phyloP scores from a whole-genome alignment of 2,888 invertebrate genomes.

The Sinotaia quadrata region DNA sequence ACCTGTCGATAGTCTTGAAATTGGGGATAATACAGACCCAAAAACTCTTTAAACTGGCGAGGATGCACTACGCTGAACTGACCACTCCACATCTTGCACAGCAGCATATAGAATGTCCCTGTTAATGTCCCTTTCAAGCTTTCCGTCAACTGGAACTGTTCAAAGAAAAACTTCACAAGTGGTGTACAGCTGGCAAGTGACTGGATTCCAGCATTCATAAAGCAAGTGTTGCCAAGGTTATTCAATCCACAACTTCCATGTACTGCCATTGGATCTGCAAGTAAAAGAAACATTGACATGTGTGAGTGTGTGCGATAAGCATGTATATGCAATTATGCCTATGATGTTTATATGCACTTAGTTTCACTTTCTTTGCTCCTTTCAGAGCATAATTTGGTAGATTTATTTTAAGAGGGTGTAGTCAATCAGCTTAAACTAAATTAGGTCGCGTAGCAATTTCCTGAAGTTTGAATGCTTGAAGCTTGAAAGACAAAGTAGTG shows the following conservation, averaged over 20 bases:
- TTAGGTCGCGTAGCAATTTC: no score
- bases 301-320: no score
- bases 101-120: conserved; percentile 75
- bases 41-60: conserved; percentile 76
- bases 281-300: no score
- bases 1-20: conserved; percentile 79
- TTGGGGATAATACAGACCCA: conserved; percentile 77
- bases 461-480: no score
- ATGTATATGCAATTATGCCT: no score
- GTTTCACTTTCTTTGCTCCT: no score
- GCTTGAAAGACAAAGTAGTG: no score
- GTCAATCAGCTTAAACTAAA: no score
- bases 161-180: conserved; percentile 75
- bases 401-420: no score
- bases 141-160: conserved; percentile 47
- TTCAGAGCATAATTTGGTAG: no score
- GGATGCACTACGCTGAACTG: conserved; percentile 75
- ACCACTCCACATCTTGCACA: conserved; percentile 78
- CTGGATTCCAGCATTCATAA: conserved; percentile 90
- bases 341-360: no score
- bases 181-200: conserved; percentile 82
- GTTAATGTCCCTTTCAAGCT: conserved; percentile 70
- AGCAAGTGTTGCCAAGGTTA: conserved; percentile 91
- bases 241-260: conserved; percentile 80
- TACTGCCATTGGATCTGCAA: conserved; percentile 51